Evolutionary conservation across 1,140 invertebrate species (phyloP).

Genomic region (Branchinecta lynchi): DNA sequence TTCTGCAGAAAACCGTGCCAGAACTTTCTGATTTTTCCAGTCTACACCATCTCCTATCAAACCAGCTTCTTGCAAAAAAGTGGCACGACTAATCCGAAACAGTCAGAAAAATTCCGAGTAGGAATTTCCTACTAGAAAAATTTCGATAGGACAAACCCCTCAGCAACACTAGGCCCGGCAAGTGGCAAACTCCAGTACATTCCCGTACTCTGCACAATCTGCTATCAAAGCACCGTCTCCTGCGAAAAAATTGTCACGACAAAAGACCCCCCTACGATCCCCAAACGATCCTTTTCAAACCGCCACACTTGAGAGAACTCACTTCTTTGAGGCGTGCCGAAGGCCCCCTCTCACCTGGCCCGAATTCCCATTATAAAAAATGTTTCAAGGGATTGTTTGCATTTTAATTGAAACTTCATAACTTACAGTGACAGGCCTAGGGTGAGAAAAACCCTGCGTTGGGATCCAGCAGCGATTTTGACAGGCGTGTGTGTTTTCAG

Average conservation of each 20-base stretch:
- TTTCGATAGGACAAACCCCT: too few relatives aligned
- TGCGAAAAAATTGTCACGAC: not conserved
- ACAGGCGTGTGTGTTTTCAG: conserved; percentile 8
- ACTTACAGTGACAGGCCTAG: conserved; percentile 7
- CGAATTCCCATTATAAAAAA: conserved; percentile 7
- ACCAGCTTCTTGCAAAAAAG: too few relatives aligned
- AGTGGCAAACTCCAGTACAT: too few relatives aligned
- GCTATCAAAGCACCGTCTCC: too few relatives aligned
- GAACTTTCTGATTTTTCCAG: too few relatives aligned
- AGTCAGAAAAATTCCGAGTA: too few relatives aligned
- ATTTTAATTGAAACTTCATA: conserved; percentile 12
- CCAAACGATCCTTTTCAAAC: conserved; percentile 6
- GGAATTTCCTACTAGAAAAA: too few relatives aligned
- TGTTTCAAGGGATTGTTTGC: conserved; percentile 9
- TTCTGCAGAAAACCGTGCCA: too few relatives aligned
- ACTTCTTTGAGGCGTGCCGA: not conserved
- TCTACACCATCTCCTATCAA: too few relatives aligned
- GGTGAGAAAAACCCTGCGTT: conserved; percentile 4
- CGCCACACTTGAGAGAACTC: conserved; percentile 5
- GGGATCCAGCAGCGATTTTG: not conserved
- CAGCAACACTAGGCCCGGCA: too few relatives aligned
- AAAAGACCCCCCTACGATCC: not conserved
- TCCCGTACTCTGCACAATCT: too few relatives aligned
- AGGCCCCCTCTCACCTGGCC: conserved; percentile 1
- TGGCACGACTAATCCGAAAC: too few relatives aligned